phyloP scores from a whole-genome alignment of 2,797 vertebrate genomes.

The Corythornis leucogaster region DNA sequence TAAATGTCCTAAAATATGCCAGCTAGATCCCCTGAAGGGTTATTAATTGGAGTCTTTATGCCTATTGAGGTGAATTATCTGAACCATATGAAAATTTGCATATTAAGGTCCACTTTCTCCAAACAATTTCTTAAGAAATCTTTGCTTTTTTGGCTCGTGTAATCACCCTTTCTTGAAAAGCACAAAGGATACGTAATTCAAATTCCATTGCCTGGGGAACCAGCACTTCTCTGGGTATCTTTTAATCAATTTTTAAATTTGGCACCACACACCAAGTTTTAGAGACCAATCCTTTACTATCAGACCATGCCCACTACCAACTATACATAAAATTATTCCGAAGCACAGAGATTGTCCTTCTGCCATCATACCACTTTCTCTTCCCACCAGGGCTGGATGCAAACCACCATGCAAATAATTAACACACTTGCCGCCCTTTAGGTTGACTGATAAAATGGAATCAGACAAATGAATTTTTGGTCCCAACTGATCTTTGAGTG shows the following conservation, averaged over 20 bases:
- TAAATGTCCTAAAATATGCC: background rate
- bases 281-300: background rate
- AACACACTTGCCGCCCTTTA: background rate
- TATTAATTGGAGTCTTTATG: background rate
- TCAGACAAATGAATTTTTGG: conserved; percentile 57
- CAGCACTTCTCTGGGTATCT: background rate
- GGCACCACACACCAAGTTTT: background rate
- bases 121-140: background rate
- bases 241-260: background rate
- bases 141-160: background rate
- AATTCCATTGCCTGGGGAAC: background rate
- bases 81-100: background rate
- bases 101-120: background rate
- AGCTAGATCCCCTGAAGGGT: background rate
- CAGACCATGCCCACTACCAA: background rate
- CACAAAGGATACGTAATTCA: background rate
- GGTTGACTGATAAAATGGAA: conserved; percentile 57
- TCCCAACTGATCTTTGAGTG: conserved; percentile 42
- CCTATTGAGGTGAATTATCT: background rate
- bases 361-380: background rate
- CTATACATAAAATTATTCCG: background rate
- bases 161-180: background rate
- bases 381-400: background rate
- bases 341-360: background rate
- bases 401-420: conserved; percentile 29